Evolutionary conservation across 2,113 vertebrate species (phyloP).

Genomic region (Natator depressus): DNA sequence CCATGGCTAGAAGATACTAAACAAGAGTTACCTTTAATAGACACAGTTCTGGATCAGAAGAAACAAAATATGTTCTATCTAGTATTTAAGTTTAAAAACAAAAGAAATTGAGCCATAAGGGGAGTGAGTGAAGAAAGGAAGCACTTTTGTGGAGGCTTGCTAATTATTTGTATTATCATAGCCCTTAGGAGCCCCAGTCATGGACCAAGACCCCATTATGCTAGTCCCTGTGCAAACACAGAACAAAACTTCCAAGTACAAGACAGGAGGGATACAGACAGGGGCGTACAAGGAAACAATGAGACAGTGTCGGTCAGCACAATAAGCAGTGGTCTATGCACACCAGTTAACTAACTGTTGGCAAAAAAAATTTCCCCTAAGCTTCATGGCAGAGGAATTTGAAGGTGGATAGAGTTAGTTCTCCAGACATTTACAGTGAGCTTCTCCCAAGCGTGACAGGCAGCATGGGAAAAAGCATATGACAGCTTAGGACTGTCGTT

Average conservation of each 20-base stretch:
- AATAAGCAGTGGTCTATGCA: not conserved
- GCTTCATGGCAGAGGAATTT: not conserved
- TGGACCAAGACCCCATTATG: not conserved
- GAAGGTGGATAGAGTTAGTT: not conserved
- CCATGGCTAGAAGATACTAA: conserved; percentile 76
- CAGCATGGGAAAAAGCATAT: not conserved
- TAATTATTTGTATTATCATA: not conserved
- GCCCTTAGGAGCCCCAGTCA: not conserved
- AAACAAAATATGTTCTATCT: not conserved
- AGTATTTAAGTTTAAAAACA: not conserved
- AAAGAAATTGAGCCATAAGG: not conserved
- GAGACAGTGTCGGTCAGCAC: not conserved
- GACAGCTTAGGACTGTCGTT: not conserved
- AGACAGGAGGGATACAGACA: no score
- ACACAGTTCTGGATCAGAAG: accelerated
- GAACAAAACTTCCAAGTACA: no score
- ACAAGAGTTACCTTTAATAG: not conserved
- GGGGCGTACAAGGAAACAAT: no score
- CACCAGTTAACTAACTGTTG: no score
- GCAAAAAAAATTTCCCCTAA: no score
- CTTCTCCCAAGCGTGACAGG: not conserved
- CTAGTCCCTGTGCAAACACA: not conserved
- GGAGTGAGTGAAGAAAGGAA: not conserved
- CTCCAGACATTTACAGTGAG: not conserved
- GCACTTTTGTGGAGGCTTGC: not conserved